Evolutionary conservation across 2,888 invertebrate genomes (phyloP).

Genomic region (Mylabris sibirica): DNA sequence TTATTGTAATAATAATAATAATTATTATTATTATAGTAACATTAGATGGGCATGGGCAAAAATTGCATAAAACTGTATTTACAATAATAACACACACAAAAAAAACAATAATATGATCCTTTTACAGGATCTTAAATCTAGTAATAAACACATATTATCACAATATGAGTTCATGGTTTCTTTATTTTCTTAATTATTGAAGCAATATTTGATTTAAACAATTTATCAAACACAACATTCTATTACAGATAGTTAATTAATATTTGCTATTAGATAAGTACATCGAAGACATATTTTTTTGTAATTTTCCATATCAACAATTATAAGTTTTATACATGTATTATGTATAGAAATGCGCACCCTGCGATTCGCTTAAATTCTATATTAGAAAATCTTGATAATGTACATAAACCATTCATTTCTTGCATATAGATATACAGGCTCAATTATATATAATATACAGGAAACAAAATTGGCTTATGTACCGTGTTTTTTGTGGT

Average conservation of each 20-base stretch:
- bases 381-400: constrained; percentile 41
- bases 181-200: constrained; percentile 33
- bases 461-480: constrained; percentile 29
- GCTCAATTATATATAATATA: constrained; percentile 58
- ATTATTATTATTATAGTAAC: background rate
- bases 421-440: constrained; percentile 55
- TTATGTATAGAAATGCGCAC: constrained; percentile 54
- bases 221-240: constrained; percentile 27
- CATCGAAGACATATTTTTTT: constrained; percentile 20
- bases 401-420: constrained; percentile 23
- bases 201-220: constrained; percentile 35
- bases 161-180: constrained; percentile 47
- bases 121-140: constrained; percentile 27
- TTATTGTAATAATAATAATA: background rate
- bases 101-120: constrained; percentile 10
- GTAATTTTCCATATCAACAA: constrained; percentile 2
- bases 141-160: constrained; percentile 44
- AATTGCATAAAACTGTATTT: constrained; percentile 17
- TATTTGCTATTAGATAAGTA: constrained; percentile 33
- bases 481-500: constrained; percentile 5
- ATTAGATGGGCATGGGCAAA: constrained; percentile 35
- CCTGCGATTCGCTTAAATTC: constrained; percentile 60
- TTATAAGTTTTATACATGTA: constrained; percentile 34
- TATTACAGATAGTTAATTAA: background rate
- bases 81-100: constrained; percentile 24